A percentile compares a stretch with the other conserved stretches of the same genome.
These are phyloP conservation scores for Nothocercus nigrocapillus DNA, from an alignment of 2,113 vertebrate genomes.

Conservation along the genomic window DNA sequence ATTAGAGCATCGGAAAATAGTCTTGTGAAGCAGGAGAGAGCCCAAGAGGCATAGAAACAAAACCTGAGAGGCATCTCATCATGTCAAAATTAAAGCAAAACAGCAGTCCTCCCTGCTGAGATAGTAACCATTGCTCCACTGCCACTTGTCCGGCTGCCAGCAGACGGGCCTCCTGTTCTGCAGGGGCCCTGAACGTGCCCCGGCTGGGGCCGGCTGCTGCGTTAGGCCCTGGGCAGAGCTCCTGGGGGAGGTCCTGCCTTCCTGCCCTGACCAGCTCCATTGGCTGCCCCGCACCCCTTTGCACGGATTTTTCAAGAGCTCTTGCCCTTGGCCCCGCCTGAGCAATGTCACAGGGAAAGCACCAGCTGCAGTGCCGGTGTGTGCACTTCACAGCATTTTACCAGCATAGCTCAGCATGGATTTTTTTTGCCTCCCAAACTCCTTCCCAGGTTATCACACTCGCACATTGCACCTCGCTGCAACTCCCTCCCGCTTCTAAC, in stretches of 20 bases:
- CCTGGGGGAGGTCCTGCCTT: not conserved
- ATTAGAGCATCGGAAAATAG: slow-evolving; percentile 59
- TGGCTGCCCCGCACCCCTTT: not conserved
- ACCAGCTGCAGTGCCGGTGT: not conserved
- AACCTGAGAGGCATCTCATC: not conserved
- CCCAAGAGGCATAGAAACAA: not conserved
- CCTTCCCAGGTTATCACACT: not conserved
- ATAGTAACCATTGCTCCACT: not conserved
- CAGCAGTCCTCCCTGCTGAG: not conserved
- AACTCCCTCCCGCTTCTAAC: not conserved
- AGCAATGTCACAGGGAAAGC: not conserved
- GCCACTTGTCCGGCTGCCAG: not conserved
- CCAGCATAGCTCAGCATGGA: not conserved
- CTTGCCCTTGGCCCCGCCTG: not conserved
- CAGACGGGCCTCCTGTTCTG: not conserved
- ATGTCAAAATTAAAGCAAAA: slow-evolving; percentile 19
- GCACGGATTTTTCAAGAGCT: not conserved
- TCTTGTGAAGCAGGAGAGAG: slow-evolving; percentile 12
- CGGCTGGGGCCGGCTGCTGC: not conserved
- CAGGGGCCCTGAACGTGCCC: not conserved
- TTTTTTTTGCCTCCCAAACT: not conserved
- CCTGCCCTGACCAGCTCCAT: not conserved
- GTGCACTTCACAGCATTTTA: not conserved
- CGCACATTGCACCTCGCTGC: not conserved
- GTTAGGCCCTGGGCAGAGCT: not conserved